Percentiles rank a stretch among this genome's conserved stretches.
Evolutionary conservation across 2,888 invertebrate species (phyloP).

Genomic region (Philereme transversata): DNA sequence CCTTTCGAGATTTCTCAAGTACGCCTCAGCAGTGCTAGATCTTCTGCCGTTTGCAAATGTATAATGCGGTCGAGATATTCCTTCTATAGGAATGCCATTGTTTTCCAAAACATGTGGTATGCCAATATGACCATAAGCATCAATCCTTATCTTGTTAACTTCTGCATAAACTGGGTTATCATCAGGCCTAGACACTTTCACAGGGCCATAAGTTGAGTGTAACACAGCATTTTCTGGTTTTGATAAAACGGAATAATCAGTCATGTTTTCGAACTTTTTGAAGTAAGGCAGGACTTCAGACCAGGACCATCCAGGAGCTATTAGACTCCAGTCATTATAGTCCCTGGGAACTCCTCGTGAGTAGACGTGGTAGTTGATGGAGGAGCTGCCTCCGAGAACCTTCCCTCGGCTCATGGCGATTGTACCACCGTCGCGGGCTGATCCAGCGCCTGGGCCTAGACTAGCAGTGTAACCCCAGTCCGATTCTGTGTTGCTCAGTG

Average conservation of each 20-base stretch:
- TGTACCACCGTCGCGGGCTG: slow-evolving; percentile 42
- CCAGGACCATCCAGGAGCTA: slow-evolving; percentile 63
- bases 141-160: slow-evolving; percentile 49
- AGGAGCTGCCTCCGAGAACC: slow-evolving; percentile 59
- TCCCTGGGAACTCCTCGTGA: slow-evolving; percentile 57
- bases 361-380: slow-evolving; percentile 57
- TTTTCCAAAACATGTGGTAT: slow-evolving; percentile 52
- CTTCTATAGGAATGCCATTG: slow-evolving; percentile 52
- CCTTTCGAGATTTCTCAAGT: slow-evolving; percentile 52
- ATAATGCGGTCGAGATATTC: slow-evolving; percentile 53
- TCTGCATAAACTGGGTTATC: slow-evolving; percentile 42
- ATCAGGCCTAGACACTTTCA: slow-evolving; percentile 51
- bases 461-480: slow-evolving; percentile 55
- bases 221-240: slow-evolving; percentile 46
- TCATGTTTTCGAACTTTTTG: slow-evolving; percentile 61
- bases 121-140: slow-evolving; percentile 57
- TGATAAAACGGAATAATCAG: slow-evolving; percentile 47
- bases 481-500: slow-evolving; percentile 49
- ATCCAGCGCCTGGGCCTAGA: slow-evolving; percentile 48
- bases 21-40: slow-evolving; percentile 70
- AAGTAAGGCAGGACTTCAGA: slow-evolving; percentile 53
- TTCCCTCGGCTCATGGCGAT: slow-evolving; percentile 52
- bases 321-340: slow-evolving; percentile 53
- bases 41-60: slow-evolving; percentile 60
- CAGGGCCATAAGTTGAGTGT: slow-evolving; percentile 58